phyloP scores from a whole-genome alignment of 2,797 vertebrate genomes.

The Etheostoma nigrum region DNA sequence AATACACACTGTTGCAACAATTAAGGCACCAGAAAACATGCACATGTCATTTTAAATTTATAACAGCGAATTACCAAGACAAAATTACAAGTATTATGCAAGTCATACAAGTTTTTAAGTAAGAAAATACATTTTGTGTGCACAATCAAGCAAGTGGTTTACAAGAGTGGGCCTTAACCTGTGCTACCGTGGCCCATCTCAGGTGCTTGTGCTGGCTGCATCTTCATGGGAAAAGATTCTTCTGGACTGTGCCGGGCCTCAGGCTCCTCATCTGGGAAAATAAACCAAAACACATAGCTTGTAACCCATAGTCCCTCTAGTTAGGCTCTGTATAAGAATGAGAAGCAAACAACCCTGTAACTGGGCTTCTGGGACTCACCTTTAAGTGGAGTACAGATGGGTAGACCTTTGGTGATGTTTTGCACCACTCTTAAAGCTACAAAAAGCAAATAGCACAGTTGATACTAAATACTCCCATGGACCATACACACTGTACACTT shows the following conservation, averaged over 20 bases:
- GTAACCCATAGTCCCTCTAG: background rate
- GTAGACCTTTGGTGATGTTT: slow-evolving; percentile 2
- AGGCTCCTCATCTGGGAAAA: slow-evolving; percentile 32
- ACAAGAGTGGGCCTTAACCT: no score
- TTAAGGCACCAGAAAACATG: background rate
- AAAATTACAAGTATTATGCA: background rate
- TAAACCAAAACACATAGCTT: slow-evolving; percentile 6
- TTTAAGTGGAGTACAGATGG: background rate
- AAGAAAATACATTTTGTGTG: background rate
- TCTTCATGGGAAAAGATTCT: slow-evolving; percentile 4
- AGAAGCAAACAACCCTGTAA: background rate
- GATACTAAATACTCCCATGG: background rate
- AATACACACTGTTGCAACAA: no score
- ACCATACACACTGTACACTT: background rate
- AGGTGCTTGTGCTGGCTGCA: background rate
- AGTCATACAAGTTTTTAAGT: background rate
- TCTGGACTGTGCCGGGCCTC: background rate
- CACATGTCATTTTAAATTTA: background rate
- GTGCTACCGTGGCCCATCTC: background rate
- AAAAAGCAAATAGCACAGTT: slow-evolving; percentile 22
- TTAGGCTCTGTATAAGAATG: background rate
- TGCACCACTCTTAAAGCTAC: slow-evolving; percentile 72
- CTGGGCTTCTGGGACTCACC: slow-evolving; percentile 49
- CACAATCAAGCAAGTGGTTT: background rate
- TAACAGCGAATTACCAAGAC: background rate